Percentiles rank a stretch among this genome's conserved stretches.
Evolutionary conservation across 2,888 invertebrate genomes (phyloP).

Genomic region (Microplitis deprimator): DNA sequence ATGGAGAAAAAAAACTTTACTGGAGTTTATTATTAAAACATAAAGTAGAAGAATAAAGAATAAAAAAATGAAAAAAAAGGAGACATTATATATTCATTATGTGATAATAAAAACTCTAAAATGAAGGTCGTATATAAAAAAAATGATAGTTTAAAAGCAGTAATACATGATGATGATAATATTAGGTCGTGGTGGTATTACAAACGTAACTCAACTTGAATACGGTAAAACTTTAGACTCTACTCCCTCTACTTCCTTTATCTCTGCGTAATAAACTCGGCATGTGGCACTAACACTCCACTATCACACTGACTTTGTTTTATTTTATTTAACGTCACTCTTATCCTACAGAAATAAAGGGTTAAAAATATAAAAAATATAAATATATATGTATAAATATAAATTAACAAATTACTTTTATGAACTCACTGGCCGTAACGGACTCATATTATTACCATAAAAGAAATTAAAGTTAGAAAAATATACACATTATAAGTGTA

Average conservation of each 20-base stretch:
- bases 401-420: conserved; percentile 17
- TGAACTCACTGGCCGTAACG: conserved; percentile 8
- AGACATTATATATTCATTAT: background rate
- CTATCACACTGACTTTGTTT: conserved; percentile 36
- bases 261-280: conserved; percentile 51
- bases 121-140: background rate
- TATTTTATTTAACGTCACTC: conserved; percentile 44
- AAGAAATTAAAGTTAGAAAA: background rate
- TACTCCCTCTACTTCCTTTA: conserved; percentile 48
- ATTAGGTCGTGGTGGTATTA: conserved; percentile 39
- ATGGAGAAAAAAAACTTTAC: background rate
- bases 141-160: conserved; percentile 6
- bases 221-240: conserved; percentile 58
- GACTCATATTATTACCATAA: conserved; percentile 20
- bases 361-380: background rate
- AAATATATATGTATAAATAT: too few relatives aligned
- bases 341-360: conserved; percentile 33
- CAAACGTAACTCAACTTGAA: conserved; percentile 50
- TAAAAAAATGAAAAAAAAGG: background rate
- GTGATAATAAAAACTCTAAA: background rate
- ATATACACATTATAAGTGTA: conserved; percentile 20
- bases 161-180: background rate
- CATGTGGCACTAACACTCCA: conserved; percentile 37
- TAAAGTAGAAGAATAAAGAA: background rate
- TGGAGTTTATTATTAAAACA: background rate